A percentile compares a stretch with the other conserved stretches of the same genome.
phyloP scores from a whole-genome alignment of 2,888 invertebrate species.

The Dolichopus griseipennis region DNA sequence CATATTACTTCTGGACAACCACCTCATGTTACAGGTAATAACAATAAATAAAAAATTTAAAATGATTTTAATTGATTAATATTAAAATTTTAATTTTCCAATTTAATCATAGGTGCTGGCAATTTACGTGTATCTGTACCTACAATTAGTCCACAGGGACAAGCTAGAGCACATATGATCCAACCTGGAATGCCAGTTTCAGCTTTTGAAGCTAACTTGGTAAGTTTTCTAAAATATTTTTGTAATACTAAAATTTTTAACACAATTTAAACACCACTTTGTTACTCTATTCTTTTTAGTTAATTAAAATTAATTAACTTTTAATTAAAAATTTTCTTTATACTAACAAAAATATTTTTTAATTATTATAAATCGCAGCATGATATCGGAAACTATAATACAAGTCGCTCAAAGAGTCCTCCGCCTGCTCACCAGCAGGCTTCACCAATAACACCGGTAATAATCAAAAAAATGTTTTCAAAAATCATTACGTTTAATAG shows the following conservation, averaged over 20 bases:
- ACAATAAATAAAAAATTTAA: background rate
- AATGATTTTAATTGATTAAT: background rate
- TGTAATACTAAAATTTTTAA: no score
- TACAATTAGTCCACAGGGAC: slow-evolving; percentile 53
- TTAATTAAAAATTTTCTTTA: slow-evolving; percentile 12
- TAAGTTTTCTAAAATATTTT: slow-evolving; percentile 44
- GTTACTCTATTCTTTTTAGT: no score
- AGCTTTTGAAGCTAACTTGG: slow-evolving; percentile 60
- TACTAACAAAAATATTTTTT: slow-evolving; percentile 20
- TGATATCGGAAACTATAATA: slow-evolving; percentile 44
- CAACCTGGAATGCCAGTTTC: slow-evolving; percentile 52
- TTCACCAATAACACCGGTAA: slow-evolving; percentile 63
- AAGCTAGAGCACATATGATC: slow-evolving; percentile 47
- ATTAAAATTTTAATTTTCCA: background rate
- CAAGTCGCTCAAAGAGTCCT: slow-evolving; percentile 56
- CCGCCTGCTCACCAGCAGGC: slow-evolving; percentile 78
- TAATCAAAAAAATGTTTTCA: slow-evolving; percentile 14
- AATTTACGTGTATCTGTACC: slow-evolving; percentile 51
- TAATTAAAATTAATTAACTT: no score
- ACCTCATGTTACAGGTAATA: slow-evolving; percentile 45
- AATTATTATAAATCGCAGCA: slow-evolving; percentile 46
- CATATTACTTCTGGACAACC: slow-evolving; percentile 43
- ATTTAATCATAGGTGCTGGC: slow-evolving; percentile 40
- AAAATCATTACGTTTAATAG: background rate
- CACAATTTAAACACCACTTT: no score